A percentile compares a stretch with the other conserved stretches of the same genome.
Evolutionary conservation across 64 coral and sea anemone species (phyloP).

Genomic region (Anthopleura sola): DNA sequence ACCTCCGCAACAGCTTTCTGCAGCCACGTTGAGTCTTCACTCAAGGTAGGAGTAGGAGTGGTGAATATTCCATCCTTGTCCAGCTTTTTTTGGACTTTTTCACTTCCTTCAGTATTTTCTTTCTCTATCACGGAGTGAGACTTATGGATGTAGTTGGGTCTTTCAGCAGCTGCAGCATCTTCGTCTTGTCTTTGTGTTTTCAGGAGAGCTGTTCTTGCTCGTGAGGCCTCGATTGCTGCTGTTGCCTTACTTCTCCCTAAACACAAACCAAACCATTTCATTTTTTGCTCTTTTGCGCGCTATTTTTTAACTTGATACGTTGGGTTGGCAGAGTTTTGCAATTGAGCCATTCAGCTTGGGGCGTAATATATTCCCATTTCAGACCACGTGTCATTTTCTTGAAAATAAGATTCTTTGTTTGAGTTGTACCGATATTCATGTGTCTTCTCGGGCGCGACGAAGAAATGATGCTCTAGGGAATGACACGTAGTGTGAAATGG

Average conservation of each 20-base stretch:
- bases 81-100: conserved; percentile 51
- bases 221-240: conserved; percentile 60
- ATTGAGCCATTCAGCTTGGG: no score
- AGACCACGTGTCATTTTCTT: no score
- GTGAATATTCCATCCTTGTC: conserved; percentile 64
- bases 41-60: conserved; percentile 57
- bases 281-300: no score
- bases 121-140: conserved; percentile 68
- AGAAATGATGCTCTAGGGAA: no score
- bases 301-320: no score
- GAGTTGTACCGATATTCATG: no score
- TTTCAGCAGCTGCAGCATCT: conserved; percentile 51
- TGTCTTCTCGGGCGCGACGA: no score
- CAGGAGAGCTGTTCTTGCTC: conserved; percentile 55
- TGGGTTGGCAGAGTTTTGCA: no score
- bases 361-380: no score
- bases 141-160: conserved; percentile 43
- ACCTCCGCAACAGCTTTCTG: conserved; percentile 89
- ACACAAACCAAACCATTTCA: neutral
- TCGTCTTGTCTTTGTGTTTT: conserved; percentile 54
- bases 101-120: conserved; percentile 69
- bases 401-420: no score
- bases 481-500: no score
- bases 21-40: conserved; percentile 82
- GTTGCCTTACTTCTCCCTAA: conserved; percentile 85